A percentile compares a stretch with the other conserved stretches of the same genome.
phyloP scores from a whole-genome alignment of 35 echinoderm and acorn worm genomes.

The Eucidaris tribuloides region DNA sequence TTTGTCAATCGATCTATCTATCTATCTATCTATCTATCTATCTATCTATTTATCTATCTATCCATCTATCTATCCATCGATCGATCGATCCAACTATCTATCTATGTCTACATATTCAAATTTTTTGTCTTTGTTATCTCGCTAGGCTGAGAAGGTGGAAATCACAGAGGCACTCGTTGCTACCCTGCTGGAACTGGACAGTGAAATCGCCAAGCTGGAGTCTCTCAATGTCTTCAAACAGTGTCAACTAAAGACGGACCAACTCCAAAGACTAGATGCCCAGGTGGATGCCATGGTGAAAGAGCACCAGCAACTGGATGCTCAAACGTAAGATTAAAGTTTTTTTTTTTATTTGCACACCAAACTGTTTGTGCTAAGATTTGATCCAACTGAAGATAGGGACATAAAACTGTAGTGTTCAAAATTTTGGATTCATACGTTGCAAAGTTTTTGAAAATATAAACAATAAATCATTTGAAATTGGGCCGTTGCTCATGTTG shows the following conservation, averaged over 20 bases:
- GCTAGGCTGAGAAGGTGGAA: slow-evolving; percentile 49
- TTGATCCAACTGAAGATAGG: not conserved
- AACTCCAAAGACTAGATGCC: slow-evolving; percentile 19
- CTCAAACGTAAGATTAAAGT: slow-evolving; percentile 59
- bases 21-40: not conserved
- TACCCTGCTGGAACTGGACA: slow-evolving; percentile 50
- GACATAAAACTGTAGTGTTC: not conserved
- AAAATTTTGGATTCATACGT: not conserved
- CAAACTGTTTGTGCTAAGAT: not conserved
- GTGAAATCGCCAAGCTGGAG: slow-evolving; percentile 48
- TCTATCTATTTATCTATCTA: not conserved
- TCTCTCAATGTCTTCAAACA: slow-evolving; percentile 70
- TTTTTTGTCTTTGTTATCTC: not conserved
- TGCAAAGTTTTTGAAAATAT: too few relatives aligned
- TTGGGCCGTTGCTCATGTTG: too few relatives aligned
- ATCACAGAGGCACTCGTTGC: slow-evolving; percentile 62
- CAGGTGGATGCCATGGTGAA: slow-evolving; percentile 44
- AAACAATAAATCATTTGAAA: not conserved
- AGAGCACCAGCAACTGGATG: slow-evolving; percentile 57
- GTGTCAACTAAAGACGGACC: slow-evolving; percentile 58
- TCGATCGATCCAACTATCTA: not conserved
- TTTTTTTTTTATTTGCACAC: not conserved
- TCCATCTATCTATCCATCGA: not conserved
- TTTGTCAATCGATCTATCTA: not conserved
- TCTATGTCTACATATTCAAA: not conserved